Conservation (phyloP, 2,113 vertebrate species). For the Peromyscus leucopus region DNA sequence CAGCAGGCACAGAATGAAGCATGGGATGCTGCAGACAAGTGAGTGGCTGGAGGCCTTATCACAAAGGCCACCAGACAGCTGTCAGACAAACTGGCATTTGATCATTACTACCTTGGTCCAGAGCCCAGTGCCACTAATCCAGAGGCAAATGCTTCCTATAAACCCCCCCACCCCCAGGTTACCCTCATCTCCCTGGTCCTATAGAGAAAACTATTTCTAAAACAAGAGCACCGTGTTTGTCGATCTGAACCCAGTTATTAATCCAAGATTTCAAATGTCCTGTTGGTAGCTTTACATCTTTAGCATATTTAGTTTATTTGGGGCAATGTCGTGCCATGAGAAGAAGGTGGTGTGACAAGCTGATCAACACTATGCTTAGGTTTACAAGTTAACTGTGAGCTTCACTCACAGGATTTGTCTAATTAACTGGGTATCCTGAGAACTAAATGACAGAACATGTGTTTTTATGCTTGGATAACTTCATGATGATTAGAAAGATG, state of each 20-base stretch:
- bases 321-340: neutral
- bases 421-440: neutral
- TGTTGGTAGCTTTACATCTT: neutral
- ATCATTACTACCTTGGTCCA: conserved; percentile 66
- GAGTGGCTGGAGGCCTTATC: conserved; percentile 62
- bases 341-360: neutral
- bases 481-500: neutral
- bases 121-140: conserved; percentile 64
- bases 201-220: conserved; percentile 23
- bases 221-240: neutral
- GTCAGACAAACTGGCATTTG: conserved; percentile 72
- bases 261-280: neutral
- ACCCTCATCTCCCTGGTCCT: neutral
- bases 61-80: conserved; percentile 75
- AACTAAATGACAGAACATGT: neutral
- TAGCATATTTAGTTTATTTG: neutral
- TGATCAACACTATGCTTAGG: neutral
- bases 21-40: conserved; percentile 57
- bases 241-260: neutral
- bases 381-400: neutral
- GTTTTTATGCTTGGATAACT: neutral
- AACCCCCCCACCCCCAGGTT: conserved; percentile 42
- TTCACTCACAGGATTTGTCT: neutral
- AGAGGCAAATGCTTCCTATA: conserved; percentile 62
- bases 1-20: conserved; percentile 14